Base-by-base conservation (phyloP, 1,140 invertebrate species). In the Nasonia longicornis region DNA sequence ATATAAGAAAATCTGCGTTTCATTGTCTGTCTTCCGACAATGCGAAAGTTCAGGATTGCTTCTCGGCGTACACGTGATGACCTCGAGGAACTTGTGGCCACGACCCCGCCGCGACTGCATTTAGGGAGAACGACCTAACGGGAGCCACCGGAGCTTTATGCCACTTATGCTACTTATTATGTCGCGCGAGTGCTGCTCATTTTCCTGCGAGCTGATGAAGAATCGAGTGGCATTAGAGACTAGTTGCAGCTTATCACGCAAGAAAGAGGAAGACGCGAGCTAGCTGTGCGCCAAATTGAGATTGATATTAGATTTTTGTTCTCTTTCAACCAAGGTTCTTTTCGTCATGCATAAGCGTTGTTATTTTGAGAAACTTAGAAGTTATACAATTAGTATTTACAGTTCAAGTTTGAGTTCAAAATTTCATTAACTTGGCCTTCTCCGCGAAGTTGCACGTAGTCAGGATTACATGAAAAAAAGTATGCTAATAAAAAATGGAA, bases 221-320 rank as follows among this genome's bases (percentile, higher is more conserved):
- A 66, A 66, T 66, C 63, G 63, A 66, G 48, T 14, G 63, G 63
- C 63, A 66, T 66, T 66, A 66, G 4, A 22, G 58, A 42, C 22
- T 76, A 16, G 20, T 22, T 58, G 7, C 12, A 16, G 29, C 31
- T 63, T 64, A 76, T 67, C 64, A 66, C 63, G 42, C 75, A 10
- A 77, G 42, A 67, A 67, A n/a, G 6, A 58, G 26, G 22, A 20
- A 45, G n/a, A 31, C 8, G 8, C 48, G 16, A 52, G 48, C 48
- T 7, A 42, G 20, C 7, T 14, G 11, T 26, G 31, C 58, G 31
- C 48, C 0, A 66, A 29, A 77, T 67, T 77, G n/a, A 77, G 58
- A 67, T 77, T 67, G 38, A 77, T 77, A 22, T 35, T 14, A 4
- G 22, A 22, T 16, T 16, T 70, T 29, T 70, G n/a, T 66, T 66